Conservation (phyloP, 2,888 invertebrate genomes). For the Yponomeuta evonymella region DNA sequence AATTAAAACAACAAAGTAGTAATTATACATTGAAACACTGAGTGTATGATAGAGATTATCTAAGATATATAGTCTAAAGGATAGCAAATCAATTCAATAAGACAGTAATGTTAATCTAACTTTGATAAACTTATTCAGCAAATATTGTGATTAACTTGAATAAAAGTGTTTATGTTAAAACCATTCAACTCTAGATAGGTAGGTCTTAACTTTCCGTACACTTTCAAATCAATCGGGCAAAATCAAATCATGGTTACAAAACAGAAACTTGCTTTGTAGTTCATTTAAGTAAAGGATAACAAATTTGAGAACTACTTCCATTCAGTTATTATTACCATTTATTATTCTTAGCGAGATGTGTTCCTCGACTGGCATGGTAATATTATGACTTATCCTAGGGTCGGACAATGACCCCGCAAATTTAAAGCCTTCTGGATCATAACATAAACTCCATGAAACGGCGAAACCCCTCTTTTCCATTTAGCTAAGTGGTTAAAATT, state of each 20-base stretch:
- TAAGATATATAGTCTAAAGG: too few species aligned
- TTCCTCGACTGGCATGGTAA: background rate
- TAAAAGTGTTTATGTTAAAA: too few species aligned
- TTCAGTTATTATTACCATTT: background rate
- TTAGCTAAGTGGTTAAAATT: background rate
- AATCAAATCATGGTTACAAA: background rate
- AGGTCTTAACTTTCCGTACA: background rate
- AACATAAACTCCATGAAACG: background rate
- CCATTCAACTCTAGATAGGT: too few species aligned
- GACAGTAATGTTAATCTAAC: too few species aligned
- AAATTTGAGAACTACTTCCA: background rate
- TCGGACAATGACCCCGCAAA: conserved; percentile 30
- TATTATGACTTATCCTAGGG: conserved; percentile 19
- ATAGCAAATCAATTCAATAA: too few species aligned
- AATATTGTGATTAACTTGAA: background rate
- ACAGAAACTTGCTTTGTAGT: background rate
- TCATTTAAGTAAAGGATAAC: too few species aligned
- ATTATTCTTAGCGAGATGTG: background rate
- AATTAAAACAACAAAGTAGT: too few species aligned
- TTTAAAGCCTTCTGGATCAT: conserved; percentile 16
- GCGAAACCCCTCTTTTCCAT: background rate
- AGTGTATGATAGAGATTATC: too few species aligned
- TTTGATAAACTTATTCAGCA: background rate
- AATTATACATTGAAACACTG: too few species aligned
- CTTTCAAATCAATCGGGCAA: background rate